Evolutionary conservation across 2,797 vertebrate species (phyloP).

Genomic region (Hipposideros larvatus): DNA sequence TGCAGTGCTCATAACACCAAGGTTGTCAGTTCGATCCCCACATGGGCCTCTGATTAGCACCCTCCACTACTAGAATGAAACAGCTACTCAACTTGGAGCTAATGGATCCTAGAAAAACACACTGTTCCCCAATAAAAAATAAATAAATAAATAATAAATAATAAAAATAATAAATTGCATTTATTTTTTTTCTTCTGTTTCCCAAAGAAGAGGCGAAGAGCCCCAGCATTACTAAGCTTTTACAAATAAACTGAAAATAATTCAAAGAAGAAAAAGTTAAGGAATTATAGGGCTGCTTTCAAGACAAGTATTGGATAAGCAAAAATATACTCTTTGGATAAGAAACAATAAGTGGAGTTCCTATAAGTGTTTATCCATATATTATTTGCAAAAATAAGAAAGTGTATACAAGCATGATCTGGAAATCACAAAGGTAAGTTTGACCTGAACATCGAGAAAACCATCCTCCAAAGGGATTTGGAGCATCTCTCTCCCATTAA

Average conservation of each 20-base stretch:
- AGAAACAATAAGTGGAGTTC: neutral
- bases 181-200: neutral
- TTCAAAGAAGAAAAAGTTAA: neutral
- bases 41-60: no score
- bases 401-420: neutral
- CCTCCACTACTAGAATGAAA: no score
- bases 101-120: no score
- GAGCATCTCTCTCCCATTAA: neutral
- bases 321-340: conserved; percentile 25
- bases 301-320: neutral
- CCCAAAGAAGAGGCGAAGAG: neutral
- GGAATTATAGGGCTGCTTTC: neutral
- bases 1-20: no score
- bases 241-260: neutral
- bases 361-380: neutral
- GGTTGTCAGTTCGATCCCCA: no score
- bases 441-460: neutral
- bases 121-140: no score
- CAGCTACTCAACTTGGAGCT: no score
- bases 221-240: neutral
- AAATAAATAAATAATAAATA: neutral
- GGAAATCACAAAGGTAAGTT: neutral
- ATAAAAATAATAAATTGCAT: neutral
- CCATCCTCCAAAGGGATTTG: neutral
- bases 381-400: neutral